Base-by-base conservation (phyloP, 2,888 invertebrate genomes). In the Tethea ocularis region DNA sequence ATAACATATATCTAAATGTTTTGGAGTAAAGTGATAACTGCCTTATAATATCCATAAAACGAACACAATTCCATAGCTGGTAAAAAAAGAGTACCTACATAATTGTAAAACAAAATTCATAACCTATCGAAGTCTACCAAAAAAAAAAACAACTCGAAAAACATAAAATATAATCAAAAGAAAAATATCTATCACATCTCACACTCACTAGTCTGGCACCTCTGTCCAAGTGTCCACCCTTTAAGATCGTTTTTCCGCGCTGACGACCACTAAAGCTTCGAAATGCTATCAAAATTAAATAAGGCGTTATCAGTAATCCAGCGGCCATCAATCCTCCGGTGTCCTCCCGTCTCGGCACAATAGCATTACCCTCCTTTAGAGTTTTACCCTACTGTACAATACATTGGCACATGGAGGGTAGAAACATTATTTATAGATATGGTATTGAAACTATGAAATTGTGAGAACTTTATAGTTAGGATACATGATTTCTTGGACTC, bases 271-370 rank as follows among this genome's bases (percentile, higher is more conserved):
- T 57, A 56, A 60, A 65, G 67, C 66, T 62, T 58, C 20, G 20
- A 46, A 63, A 63, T 69, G 66, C 70, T 72, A 75, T 81, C 73
- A 74, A 77, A 79, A 83, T 85, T 80, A 85, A 84, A 83, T 85
- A 84, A 84, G 78, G 82, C 79, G 83, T 80, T 85, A 85, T 83
- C 85, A 73, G 80, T 85, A 86, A 88, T 85, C 86, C 87, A 53
- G 57, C 63, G 69, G 77, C 76, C 83, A 88, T 87, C 87, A 86
- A 86, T 87, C 86, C 46, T 46, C 20, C 46, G 46, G 41, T 46
- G 80, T 77, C 67, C 61, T 72, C 64, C 58, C 71, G 71, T 72
- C 66, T 67, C 62, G 57, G 55, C 68, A 84, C 86, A 86, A 88
- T 85, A 69, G 77, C 70, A 72, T 72, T 77, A 78, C 75, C 85